These are phyloP conservation scores for Drosophila kuntzei DNA, from an alignment of 2,888 invertebrate species.

Conservation along the genomic window DNA sequence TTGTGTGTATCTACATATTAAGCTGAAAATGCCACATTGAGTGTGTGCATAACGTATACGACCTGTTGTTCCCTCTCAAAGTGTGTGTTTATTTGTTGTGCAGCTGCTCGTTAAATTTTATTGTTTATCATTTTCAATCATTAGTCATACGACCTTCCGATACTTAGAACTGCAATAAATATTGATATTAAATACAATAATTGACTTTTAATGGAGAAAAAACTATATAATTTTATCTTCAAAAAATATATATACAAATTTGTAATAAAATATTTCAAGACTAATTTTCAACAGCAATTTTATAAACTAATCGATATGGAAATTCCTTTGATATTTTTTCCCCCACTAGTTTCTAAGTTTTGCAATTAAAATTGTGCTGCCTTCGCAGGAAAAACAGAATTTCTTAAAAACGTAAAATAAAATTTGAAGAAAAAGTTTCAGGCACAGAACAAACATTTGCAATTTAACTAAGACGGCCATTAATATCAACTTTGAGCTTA, in stretches of 20 bases:
- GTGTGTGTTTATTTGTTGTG: conserved; percentile 44
- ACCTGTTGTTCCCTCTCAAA: background rate
- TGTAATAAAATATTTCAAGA: background rate
- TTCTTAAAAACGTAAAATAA: background rate
- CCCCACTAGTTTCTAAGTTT: background rate
- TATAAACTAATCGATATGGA: conserved; percentile 5
- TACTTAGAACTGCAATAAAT: background rate
- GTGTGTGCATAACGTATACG: conserved; percentile 8
- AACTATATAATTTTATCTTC: too few species aligned
- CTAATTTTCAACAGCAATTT: background rate
- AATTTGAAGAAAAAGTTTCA: conserved; percentile 24
- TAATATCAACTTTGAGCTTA: conserved; percentile 34
- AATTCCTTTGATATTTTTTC: background rate
- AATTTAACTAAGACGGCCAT: conserved; percentile 29
- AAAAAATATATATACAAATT: too few species aligned
- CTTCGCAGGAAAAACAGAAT: background rate
- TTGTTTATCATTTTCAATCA: conserved; percentile 36
- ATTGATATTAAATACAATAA: background rate
- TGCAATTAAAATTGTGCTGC: conserved; percentile 1
- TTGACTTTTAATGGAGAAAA: background rate
- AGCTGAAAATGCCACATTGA: conserved; percentile 17
- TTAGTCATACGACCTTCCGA: conserved; percentile 26
- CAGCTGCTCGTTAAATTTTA: conserved; percentile 32
- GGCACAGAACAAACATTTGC: conserved; percentile 13
- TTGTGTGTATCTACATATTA: conserved; percentile 10